Conservation (phyloP, 1,140 invertebrate species). For the Reticulitermes speratus region DNA sequence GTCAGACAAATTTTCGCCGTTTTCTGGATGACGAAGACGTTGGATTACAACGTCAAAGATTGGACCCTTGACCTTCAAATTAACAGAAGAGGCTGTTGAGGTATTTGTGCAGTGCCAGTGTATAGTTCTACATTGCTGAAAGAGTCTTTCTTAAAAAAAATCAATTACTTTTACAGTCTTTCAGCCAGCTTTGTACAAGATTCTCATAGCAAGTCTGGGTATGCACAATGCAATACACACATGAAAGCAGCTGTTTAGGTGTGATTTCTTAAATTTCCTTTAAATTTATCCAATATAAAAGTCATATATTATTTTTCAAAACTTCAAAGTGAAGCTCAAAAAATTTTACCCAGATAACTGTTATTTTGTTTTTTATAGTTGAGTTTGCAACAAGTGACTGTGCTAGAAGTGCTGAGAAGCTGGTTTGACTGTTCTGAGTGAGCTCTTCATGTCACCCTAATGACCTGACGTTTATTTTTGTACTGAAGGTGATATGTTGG, state of each 20-base stretch:
- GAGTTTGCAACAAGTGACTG: background rate
- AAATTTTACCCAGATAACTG: background rate
- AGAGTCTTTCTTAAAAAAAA: background rate
- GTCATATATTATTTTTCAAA: background rate
- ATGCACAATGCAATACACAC: background rate
- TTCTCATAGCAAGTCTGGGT: background rate
- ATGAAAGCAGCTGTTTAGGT: background rate
- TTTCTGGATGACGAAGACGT: slow-evolving; percentile 33
- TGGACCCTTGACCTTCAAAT: slow-evolving; percentile 25
- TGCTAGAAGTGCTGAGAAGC: background rate
- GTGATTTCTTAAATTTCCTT: background rate
- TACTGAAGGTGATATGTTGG: slow-evolving; percentile 1
- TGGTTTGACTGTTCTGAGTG: background rate
- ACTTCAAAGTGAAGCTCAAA: background rate
- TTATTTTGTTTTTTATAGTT: background rate
- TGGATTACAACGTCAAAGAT: slow-evolving; percentile 28
- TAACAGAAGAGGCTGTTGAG: background rate
- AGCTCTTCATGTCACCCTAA: background rate
- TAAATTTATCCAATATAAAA: background rate
- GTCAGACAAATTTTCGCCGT: slow-evolving; percentile 48
- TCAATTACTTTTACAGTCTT: background rate
- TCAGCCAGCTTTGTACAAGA: background rate
- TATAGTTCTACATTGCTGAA: background rate
- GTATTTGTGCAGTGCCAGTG: background rate
- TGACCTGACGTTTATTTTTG: background rate